Evolutionary conservation across 2,113 vertebrate genomes (phyloP).

Genomic region (Ceratotherium simum): DNA sequence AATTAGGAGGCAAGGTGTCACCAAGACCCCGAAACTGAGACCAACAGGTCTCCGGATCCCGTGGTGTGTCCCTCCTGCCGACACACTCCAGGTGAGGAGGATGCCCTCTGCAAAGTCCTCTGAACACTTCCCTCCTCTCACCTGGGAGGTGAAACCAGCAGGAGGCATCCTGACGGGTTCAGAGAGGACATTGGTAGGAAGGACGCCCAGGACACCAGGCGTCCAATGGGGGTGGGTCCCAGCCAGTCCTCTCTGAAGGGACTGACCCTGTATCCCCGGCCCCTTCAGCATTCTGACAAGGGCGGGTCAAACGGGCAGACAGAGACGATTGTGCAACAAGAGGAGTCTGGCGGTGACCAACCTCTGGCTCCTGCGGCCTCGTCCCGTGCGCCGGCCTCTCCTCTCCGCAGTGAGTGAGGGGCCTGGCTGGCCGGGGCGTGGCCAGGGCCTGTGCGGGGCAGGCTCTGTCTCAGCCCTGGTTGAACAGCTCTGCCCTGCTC

Average conservation of each 20-base stretch:
- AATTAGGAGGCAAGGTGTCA: not conserved
- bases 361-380: fast-evolving
- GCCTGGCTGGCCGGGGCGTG: not conserved
- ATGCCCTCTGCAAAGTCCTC: not conserved
- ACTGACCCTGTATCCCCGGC: not conserved
- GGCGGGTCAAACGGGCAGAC: not conserved
- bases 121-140: not conserved
- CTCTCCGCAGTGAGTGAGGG: not conserved
- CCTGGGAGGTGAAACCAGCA: not conserved
- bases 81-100: not conserved
- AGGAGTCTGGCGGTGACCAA: not conserved
- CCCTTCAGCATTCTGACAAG: not conserved
- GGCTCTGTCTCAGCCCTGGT: not conserved
- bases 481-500: not conserved
- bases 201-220: not conserved
- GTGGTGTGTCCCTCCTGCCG: not conserved
- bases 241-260: not conserved
- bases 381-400: not conserved
- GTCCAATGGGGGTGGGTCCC: not conserved
- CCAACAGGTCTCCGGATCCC: not conserved
- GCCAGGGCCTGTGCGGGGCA: not conserved
- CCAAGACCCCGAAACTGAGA: not conserved
- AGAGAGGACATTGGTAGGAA: not conserved
- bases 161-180: not conserved
- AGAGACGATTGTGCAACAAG: not conserved